Percentiles rank a stretch among this genome's conserved stretches.
phyloP scores from a whole-genome alignment of 2,888 invertebrate species.

The Anoplius nigerrimus region DNA sequence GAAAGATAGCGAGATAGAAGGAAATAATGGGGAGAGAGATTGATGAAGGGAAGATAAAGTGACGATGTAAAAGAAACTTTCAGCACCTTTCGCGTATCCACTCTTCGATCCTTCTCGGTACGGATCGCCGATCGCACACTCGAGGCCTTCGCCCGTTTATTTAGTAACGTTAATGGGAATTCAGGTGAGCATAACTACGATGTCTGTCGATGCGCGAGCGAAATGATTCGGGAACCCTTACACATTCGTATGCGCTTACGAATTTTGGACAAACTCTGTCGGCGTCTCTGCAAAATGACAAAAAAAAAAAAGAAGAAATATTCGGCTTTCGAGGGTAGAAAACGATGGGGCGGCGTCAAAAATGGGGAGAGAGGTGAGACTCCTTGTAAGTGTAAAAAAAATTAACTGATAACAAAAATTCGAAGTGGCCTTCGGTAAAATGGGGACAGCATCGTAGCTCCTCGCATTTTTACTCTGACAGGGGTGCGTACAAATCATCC shows the following conservation, averaged over 20 bases:
- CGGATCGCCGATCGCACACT: constrained; percentile 49
- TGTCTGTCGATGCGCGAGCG: constrained; percentile 15
- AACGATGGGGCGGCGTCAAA: background rate
- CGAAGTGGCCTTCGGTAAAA: constrained; percentile 73
- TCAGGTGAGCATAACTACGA: constrained; percentile 3
- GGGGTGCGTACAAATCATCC: constrained; percentile 38
- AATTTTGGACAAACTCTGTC: constrained; percentile 48
- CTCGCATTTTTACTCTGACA: constrained; percentile 60
- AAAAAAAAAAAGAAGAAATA: constrained; percentile 10
- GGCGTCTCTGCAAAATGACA: constrained; percentile 15
- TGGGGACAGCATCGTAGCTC: constrained; percentile 65
- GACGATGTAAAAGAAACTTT: background rate
- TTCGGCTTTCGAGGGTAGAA: background rate
- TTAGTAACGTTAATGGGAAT: too few species aligned
- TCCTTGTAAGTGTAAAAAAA: constrained; percentile 67
- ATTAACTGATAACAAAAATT: constrained; percentile 63
- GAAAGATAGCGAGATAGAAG: too few species aligned
- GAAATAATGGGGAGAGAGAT: constrained; percentile 2
- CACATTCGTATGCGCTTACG: background rate
- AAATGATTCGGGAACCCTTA: background rate
- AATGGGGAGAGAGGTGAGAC: constrained; percentile 36
- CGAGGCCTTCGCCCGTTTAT: constrained; percentile 57
- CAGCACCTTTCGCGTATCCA: constrained; percentile 3
- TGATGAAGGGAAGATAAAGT: background rate
- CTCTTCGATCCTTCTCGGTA: constrained; percentile 15